These are phyloP conservation scores for Hiodon alosoides DNA, from an alignment of 2,113 vertebrate genomes.

Conservation along the genomic window DNA sequence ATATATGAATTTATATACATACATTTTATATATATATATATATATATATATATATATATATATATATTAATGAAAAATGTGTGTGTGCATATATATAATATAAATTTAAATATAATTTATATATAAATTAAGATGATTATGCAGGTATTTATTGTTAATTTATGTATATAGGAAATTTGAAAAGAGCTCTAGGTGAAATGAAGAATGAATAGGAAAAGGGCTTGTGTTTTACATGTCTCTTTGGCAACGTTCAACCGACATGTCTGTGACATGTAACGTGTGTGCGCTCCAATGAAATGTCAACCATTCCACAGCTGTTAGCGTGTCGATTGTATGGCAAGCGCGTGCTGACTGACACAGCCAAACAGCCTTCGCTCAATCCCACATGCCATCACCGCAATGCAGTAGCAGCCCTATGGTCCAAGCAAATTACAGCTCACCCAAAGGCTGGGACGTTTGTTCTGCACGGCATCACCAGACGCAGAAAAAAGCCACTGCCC, in stretches of 20 bases:
- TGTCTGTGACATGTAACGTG: slow-evolving; percentile 67
- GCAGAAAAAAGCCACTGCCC: too few species aligned
- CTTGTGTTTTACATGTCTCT: slow-evolving; percentile 46
- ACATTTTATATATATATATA: slow-evolving; percentile 55
- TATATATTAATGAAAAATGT: neutral
- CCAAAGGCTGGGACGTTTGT: neutral
- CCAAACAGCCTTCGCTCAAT: slow-evolving; percentile 62
- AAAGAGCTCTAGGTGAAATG: slow-evolving; percentile 57
- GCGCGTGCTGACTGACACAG: slow-evolving; percentile 38
- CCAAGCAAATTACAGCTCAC: slow-evolving; percentile 40
- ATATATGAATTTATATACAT: too few species aligned
- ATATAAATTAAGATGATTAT: slow-evolving; percentile 15
- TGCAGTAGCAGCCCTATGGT: slow-evolving; percentile 45
- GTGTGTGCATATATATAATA: slow-evolving; percentile 59
- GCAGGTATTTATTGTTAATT: slow-evolving; percentile 74
- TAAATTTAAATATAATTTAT: slow-evolving; percentile 51
- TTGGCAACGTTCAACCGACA: slow-evolving; percentile 56
- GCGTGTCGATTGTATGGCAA: slow-evolving; percentile 47
- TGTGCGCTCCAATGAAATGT: slow-evolving; percentile 50
- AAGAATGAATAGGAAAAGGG: slow-evolving; percentile 50
- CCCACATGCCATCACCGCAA: slow-evolving; percentile 50
- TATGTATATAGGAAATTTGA: slow-evolving; percentile 62
- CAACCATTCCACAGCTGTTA: slow-evolving; percentile 54
- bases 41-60: slow-evolving; percentile 47
- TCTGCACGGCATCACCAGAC: neutral